These are phyloP conservation scores for Lordiphosa mommai DNA, from an alignment of 1,140 invertebrate species.

Conservation along the genomic window DNA sequence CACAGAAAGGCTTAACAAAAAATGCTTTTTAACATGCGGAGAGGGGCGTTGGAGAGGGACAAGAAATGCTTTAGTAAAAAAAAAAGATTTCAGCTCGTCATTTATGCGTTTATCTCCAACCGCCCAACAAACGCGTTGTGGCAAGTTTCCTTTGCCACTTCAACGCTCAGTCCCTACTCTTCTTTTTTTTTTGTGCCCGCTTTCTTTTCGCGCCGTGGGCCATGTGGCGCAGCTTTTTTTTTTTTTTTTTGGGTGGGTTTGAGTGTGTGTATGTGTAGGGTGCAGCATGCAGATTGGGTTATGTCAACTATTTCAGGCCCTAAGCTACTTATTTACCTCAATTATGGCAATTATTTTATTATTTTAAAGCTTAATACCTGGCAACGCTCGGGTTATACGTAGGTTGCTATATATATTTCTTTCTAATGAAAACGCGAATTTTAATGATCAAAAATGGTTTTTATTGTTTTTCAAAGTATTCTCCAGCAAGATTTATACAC, in stretches of 20 bases:
- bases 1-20: conserved; percentile 74
- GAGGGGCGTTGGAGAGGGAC: neutral
- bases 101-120: conserved; percentile 73
- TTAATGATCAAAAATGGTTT: no score
- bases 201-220: conserved; percentile 7
- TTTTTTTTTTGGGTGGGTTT: no score
- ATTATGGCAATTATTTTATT: no score
- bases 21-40: conserved; percentile 64
- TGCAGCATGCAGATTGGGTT: neutral
- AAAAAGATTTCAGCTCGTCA: conserved; percentile 70
- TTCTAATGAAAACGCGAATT: no score
- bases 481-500: no score
- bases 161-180: conserved; percentile 4
- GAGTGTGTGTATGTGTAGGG: conserved; percentile 1
- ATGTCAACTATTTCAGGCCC: no score
- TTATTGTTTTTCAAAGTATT: no score
- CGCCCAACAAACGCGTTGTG: conserved; percentile 59
- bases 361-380: no score
- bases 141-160: conserved; percentile 41
- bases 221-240: conserved; percentile 4
- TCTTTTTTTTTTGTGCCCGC: neutral
- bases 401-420: no score
- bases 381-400: no score
- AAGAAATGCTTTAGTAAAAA: conserved; percentile 36
- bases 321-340: no score